Percentiles rank a stretch among this genome's conserved stretches.
These are phyloP conservation scores for Psophia crepitans DNA, from an alignment of 2,113 vertebrate genomes.

Conservation along the genomic window DNA sequence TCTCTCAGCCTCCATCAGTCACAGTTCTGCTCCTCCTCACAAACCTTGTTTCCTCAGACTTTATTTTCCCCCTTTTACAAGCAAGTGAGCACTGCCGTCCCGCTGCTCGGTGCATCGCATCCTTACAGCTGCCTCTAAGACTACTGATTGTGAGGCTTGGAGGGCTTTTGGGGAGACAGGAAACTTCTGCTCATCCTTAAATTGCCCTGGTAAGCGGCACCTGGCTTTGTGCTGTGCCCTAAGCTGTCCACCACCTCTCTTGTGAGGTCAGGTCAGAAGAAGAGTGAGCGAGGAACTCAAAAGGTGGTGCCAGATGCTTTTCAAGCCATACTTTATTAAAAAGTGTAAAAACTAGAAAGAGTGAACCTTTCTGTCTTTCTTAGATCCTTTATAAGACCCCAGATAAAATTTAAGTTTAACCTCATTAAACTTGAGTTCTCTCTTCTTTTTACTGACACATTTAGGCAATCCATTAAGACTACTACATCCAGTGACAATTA, in stretches of 20 bases:
- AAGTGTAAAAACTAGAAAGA: neutral
- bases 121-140: neutral
- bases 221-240: neutral
- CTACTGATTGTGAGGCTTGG: neutral
- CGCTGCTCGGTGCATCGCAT: fast-evolving
- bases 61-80: neutral
- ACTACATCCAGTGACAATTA: neutral
- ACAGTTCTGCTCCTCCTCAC: neutral
- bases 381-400: neutral
- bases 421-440: neutral
- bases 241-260: neutral
- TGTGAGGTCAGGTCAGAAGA: neutral
- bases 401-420: slow-evolving; percentile 16
- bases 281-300: neutral
- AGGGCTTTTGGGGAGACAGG: neutral
- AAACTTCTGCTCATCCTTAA: neutral
- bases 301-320: neutral
- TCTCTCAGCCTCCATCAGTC: neutral
- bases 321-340: neutral
- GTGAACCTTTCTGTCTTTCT: neutral
- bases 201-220: neutral
- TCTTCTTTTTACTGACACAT: slow-evolving; percentile 1
- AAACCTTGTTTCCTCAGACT: neutral
- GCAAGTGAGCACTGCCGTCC: neutral
- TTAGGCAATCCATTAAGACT: neutral